These are phyloP conservation scores for Pollenia griseotomentosa DNA, from an alignment of 2,888 invertebrate genomes.

Conservation along the genomic window DNA sequence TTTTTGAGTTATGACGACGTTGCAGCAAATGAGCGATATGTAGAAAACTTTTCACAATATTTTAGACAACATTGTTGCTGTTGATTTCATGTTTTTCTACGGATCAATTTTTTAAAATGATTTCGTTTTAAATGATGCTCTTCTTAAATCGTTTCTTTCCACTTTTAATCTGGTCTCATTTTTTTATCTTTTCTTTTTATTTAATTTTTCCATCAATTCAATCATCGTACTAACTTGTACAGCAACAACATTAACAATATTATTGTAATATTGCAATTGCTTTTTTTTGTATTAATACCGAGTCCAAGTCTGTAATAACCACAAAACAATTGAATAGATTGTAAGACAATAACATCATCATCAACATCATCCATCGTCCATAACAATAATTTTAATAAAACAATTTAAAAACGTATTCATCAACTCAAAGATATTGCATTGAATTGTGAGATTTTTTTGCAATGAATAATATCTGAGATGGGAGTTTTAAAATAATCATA, in stretches of 20 bases:
- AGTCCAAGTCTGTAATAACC: conserved; percentile 48
- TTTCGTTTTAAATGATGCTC: conserved; percentile 46
- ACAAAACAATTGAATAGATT: conserved; percentile 67
- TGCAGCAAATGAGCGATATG: too few species aligned
- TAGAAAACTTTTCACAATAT: background rate
- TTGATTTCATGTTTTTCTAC: conserved; percentile 39
- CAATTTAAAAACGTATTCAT: conserved; percentile 83
- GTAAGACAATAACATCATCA: conserved; percentile 53
- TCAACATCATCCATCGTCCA: conserved; percentile 28
- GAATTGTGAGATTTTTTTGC: conserved; percentile 59
- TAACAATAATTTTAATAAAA: conserved; percentile 76
- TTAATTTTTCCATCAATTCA: conserved; percentile 38
- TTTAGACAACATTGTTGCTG: conserved; percentile 55
- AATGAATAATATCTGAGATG: conserved; percentile 47
- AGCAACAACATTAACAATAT: conserved; percentile 23
- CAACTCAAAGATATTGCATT: conserved; percentile 79
- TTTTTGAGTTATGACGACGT: too few species aligned
- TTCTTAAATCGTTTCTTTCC: conserved; percentile 50
- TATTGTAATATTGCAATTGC: conserved; percentile 29
- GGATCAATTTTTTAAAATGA: conserved; percentile 58
- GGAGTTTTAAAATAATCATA: background rate
- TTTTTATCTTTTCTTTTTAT: background rate
- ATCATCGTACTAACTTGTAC: conserved; percentile 36
- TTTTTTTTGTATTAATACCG: background rate
- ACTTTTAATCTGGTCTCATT: conserved; percentile 50